A percentile compares a stretch with the other conserved stretches of the same genome.
phyloP scores from a whole-genome alignment of 2,888 invertebrate genomes.

The Stenurella melanura region DNA sequence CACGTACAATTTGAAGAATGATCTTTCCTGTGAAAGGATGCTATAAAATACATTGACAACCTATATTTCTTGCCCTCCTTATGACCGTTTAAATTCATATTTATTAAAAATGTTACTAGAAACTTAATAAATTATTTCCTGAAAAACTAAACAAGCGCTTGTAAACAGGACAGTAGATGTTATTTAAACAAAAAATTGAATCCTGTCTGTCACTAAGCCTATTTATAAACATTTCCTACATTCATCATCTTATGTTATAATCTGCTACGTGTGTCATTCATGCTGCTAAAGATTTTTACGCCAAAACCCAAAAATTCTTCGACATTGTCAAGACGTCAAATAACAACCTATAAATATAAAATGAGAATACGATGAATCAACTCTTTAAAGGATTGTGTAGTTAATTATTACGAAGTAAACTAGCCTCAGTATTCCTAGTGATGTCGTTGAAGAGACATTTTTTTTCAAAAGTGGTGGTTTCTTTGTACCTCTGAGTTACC shows the following conservation, averaged over 20 bases:
- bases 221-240: not conserved
- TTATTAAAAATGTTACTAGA: not conserved
- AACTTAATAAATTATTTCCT: not conserved
- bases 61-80: not conserved
- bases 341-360: not conserved
- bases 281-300: not conserved
- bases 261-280: not conserved
- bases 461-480: too few relatives aligned
- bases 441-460: too few relatives aligned
- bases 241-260: not conserved
- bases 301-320: not conserved
- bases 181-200: not conserved
- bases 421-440: not conserved
- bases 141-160: not conserved
- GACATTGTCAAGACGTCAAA: not conserved
- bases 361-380: not conserved
- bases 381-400: not conserved
- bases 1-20: not conserved
- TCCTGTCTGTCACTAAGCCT: conserved; percentile 6
- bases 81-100: not conserved
- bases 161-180: not conserved
- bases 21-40: not conserved
- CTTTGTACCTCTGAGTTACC: too few relatives aligned
- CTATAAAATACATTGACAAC: not conserved
- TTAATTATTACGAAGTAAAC: not conserved